A percentile compares a stretch with the other conserved stretches of the same genome.
Evolutionary conservation across 2,113 vertebrate species (phyloP).

Genomic region (Motacilla tschutschensis): DNA sequence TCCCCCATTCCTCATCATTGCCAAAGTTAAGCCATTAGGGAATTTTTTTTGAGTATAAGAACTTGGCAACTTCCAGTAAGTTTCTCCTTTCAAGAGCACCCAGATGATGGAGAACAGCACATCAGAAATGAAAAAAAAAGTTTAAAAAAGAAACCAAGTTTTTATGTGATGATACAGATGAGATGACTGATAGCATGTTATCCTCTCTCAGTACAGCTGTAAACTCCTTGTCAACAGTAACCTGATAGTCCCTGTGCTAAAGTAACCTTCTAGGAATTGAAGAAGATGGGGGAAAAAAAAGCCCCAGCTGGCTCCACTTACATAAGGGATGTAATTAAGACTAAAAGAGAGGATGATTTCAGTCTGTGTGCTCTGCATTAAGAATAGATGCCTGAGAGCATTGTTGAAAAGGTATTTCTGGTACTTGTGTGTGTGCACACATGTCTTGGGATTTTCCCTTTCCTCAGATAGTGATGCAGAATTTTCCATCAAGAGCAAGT

Average conservation of each 20-base stretch:
- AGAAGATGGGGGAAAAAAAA: neutral
- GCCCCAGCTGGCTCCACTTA: conserved; percentile 49
- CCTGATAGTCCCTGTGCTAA: neutral
- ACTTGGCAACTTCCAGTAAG: neutral
- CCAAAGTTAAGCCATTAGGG: neutral
- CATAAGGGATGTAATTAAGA: conserved; percentile 35
- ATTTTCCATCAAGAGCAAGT: neutral
- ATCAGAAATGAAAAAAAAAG: neutral
- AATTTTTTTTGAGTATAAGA: neutral
- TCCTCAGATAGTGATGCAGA: neutral
- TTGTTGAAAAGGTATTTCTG: neutral
- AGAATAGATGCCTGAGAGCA: neutral
- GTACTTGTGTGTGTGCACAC: neutral
- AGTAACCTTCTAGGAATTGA: conserved; percentile 19
- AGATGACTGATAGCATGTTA: neutral
- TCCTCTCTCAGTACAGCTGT: neutral
- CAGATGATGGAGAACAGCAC: neutral
- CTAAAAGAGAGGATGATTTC: conserved; percentile 28
- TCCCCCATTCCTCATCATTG: fast-evolving
- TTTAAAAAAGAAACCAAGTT: neutral
- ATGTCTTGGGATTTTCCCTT: neutral
- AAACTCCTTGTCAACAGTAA: neutral
- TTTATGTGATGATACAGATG: neutral
- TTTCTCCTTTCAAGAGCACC: neutral
- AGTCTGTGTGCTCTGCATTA: conserved; percentile 34